These are phyloP conservation scores for Lomographa bimaculata DNA, from an alignment of 2,888 invertebrate genomes.

Conservation along the genomic window DNA sequence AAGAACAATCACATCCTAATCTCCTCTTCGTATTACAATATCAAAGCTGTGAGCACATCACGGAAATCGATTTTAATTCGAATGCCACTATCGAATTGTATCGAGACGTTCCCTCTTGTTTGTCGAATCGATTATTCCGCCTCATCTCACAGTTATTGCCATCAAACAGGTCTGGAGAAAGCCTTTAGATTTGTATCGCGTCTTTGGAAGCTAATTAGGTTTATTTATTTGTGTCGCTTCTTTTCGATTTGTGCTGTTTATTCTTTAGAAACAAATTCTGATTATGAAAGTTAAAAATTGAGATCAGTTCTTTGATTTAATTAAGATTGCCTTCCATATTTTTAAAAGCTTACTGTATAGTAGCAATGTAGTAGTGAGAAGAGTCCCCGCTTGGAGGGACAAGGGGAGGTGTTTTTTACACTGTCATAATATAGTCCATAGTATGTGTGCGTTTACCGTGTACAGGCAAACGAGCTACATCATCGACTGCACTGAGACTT, in stretches of 20 bases:
- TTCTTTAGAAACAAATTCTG: no score
- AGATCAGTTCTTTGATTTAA: no score
- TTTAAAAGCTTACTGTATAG: no score
- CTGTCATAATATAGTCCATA: no score
- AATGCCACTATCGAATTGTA: constrained; percentile 57
- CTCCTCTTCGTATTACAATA: constrained; percentile 1
- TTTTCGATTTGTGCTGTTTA: constrained; percentile 1
- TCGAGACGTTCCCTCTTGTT: constrained; percentile 72
- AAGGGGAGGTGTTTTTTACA: no score
- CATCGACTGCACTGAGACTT: no score
- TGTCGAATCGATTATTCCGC: constrained; percentile 80
- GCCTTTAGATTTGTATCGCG: constrained; percentile 23
- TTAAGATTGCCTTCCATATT: no score
- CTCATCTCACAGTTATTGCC: constrained; percentile 77
- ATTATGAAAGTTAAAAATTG: no score
- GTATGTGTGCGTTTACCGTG: no score
- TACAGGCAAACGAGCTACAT: no score
- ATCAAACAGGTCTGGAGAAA: constrained; percentile 45
- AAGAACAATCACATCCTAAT: constrained; percentile 7
- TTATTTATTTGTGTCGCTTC: constrained; percentile 7
- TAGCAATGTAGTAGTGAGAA: no score
- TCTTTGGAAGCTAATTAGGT: constrained; percentile 19
- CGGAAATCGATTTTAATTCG: constrained; percentile 59
- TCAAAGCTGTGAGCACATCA: constrained; percentile 41
- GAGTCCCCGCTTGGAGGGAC: no score